These are phyloP conservation scores for Chamaea fasciata DNA, from an alignment of 2,113 vertebrate genomes.

Conservation along the genomic window DNA sequence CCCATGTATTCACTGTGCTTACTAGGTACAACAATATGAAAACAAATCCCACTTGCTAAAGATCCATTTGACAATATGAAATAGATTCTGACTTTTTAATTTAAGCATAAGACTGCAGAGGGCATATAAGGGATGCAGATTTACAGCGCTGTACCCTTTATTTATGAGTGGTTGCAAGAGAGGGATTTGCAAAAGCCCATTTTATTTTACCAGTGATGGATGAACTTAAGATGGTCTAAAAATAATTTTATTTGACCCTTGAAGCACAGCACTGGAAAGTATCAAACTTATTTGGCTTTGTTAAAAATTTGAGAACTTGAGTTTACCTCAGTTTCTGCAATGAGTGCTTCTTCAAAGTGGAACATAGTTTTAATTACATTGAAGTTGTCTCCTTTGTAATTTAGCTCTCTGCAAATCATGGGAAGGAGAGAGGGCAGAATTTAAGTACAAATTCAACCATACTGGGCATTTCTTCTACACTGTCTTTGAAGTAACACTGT, in stretches of 20 bases:
- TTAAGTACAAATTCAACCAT: neutral
- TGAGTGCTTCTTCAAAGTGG: neutral
- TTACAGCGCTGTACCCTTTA: neutral
- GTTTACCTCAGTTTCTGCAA: neutral
- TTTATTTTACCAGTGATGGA: neutral
- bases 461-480: neutral
- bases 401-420: neutral
- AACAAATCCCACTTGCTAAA: slow-evolving; percentile 58
- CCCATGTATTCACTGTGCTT: slow-evolving; percentile 46
- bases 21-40: slow-evolving; percentile 42
- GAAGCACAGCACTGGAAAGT: neutral
- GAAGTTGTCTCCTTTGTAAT: neutral
- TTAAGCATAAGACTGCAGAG: slow-evolving; percentile 9
- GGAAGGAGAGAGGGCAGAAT: neutral
- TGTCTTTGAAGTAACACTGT: neutral
- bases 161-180: slow-evolving; percentile 5
- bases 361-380: neutral
- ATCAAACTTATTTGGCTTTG: neutral
- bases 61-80: slow-evolving; percentile 54
- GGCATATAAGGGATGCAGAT: neutral
- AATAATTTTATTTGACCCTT: neutral
- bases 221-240: neutral
- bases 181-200: neutral
- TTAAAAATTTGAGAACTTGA: neutral
- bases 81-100: slow-evolving; percentile 54